Conservation (phyloP, 2,888 invertebrate genomes). For the Lycaena phlaeas region DNA sequence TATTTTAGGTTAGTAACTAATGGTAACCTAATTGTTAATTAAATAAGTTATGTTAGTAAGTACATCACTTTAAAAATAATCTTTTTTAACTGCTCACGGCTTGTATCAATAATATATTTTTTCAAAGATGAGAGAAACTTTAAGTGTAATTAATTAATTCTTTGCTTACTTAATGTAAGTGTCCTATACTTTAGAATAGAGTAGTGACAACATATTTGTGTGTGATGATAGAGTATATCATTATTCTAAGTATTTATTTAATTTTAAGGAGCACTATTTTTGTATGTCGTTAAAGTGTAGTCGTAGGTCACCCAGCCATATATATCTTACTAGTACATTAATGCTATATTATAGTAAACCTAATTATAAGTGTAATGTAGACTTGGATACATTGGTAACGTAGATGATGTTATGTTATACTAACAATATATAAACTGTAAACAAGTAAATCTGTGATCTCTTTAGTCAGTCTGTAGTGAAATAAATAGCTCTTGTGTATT, state of each 20-base stretch:
- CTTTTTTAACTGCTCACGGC: constrained; percentile 1
- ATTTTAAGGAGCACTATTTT: constrained; percentile 3
- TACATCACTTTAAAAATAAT: too few relatives aligned
- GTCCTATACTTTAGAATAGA: not conserved
- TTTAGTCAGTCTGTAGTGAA: constrained; percentile 13
- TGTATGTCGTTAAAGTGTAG: not conserved
- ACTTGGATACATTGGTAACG: not conserved
- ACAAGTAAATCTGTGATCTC: constrained; percentile 16
- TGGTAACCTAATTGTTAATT: too few relatives aligned
- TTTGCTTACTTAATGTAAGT: not conserved
- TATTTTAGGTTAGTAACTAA: too few relatives aligned
- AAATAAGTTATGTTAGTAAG: too few relatives aligned
- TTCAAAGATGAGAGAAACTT: not conserved
- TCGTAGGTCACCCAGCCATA: constrained; percentile 1
- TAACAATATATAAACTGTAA: constrained; percentile 1
- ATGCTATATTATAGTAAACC: not conserved
- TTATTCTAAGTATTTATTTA: constrained; percentile 6
- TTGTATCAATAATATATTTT: not conserved
- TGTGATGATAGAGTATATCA: constrained; percentile 3
- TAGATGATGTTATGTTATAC: not conserved
- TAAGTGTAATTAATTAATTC: not conserved
- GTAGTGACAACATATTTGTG: not conserved
- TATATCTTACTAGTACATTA: not conserved
- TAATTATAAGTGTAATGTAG: not conserved
- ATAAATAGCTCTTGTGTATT: not conserved